These are phyloP conservation scores for Mixornis gularis DNA, from an alignment of 2,113 vertebrate genomes.

Conservation along the genomic window DNA sequence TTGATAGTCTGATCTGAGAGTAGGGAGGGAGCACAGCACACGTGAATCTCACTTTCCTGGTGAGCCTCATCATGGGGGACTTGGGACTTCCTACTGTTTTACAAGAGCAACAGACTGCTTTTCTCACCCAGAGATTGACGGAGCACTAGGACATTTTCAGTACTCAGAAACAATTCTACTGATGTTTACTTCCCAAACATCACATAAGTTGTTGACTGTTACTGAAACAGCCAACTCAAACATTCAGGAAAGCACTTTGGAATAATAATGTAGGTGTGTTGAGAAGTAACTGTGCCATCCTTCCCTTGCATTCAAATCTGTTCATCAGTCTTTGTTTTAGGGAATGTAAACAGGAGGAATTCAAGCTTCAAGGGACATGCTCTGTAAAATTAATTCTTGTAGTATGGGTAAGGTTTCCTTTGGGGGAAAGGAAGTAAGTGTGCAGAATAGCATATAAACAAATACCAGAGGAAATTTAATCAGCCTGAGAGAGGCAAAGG, in stretches of 20 bases:
- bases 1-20: not conserved
- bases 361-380: not conserved
- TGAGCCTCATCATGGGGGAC: not conserved
- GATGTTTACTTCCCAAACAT: not conserved
- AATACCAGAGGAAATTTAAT: conserved; percentile 8
- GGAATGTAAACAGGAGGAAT: not conserved
- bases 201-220: not conserved
- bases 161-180: not conserved
- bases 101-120: not conserved
- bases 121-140: not conserved
- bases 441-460: conserved; percentile 5
- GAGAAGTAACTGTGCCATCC: not conserved
- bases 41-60: not conserved
- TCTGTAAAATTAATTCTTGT: not conserved
- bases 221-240: not conserved
- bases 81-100: not conserved
- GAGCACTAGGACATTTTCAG: not conserved
- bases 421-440: not conserved
- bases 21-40: not conserved
- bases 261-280: not conserved
- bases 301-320: not conserved
- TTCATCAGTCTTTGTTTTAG: not conserved
- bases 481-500: not conserved
- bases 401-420: not conserved
- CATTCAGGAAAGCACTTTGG: not conserved